These are phyloP conservation scores for Discoglossus pictus DNA, from an alignment of 2,797 vertebrate species.

Conservation along the genomic window DNA sequence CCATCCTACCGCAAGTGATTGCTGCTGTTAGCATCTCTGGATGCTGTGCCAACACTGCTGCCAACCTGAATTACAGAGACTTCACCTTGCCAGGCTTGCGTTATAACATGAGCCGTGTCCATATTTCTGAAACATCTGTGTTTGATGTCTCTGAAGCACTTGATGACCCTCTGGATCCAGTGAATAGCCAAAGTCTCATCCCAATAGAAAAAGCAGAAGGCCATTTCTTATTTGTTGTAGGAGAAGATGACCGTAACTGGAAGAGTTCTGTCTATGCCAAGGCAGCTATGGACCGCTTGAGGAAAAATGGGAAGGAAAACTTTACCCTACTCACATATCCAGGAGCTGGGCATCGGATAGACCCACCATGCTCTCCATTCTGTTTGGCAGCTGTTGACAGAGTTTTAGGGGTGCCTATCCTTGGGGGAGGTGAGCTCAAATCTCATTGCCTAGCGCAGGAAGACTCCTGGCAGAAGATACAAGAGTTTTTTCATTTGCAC, in stretches of 20 bases:
- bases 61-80: slow-evolving; percentile 61
- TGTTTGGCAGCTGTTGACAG: slow-evolving; percentile 60
- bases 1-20: slow-evolving; percentile 67
- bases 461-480: slow-evolving; percentile 78
- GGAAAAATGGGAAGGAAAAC: slow-evolving; percentile 62
- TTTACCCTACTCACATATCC: slow-evolving; percentile 71
- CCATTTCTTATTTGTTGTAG: slow-evolving; percentile 65
- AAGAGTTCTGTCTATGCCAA: slow-evolving; percentile 68
- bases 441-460: slow-evolving; percentile 78
- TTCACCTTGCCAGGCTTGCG: slow-evolving; percentile 62
- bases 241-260: slow-evolving; percentile 66
- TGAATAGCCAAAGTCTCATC: slow-evolving; percentile 57
- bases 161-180: slow-evolving; percentile 63
- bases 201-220: slow-evolving; percentile 68
- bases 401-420: slow-evolving; percentile 64
- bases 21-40: slow-evolving; percentile 65
- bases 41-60: slow-evolving; percentile 65
- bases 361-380: slow-evolving; percentile 74
- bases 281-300: slow-evolving; percentile 57
- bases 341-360: slow-evolving; percentile 79
- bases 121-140: slow-evolving; percentile 57
- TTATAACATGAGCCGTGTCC: slow-evolving; percentile 62
- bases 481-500: slow-evolving; percentile 71
- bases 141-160: slow-evolving; percentile 66
- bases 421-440: slow-evolving; percentile 71